phyloP scores from a whole-genome alignment of 2,888 invertebrate species.

The Tineola bisselliella region DNA sequence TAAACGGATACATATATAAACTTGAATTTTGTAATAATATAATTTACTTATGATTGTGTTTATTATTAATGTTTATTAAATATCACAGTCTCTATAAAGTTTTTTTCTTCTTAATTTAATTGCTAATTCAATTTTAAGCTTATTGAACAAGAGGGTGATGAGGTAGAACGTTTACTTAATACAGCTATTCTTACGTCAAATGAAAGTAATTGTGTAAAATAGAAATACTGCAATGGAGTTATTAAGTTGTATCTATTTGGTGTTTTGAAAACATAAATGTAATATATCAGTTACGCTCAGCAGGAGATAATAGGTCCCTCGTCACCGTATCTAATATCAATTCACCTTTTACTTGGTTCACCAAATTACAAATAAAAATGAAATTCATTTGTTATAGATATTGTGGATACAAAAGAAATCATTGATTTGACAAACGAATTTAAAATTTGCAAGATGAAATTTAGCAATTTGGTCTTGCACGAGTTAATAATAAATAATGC shows the following conservation, averaged over 20 bases:
- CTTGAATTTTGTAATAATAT: no score
- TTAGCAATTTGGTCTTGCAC: slow-evolving; percentile 52
- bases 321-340: slow-evolving; percentile 8
- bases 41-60: no score
- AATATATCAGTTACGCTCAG: slow-evolving; percentile 1
- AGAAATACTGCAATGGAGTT: not conserved
- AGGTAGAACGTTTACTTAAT: not conserved
- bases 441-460: slow-evolving; percentile 32
- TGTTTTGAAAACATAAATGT: not conserved
- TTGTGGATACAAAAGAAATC: slow-evolving; percentile 20
- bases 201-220: not conserved
- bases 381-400: slow-evolving; percentile 5
- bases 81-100: not conserved
- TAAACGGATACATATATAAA: no score
- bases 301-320: not conserved
- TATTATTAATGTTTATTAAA: no score
- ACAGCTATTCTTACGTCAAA: not conserved
- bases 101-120: not conserved
- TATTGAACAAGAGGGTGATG: not conserved
- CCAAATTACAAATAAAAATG: not conserved
- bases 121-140: not conserved
- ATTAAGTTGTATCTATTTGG: not conserved
- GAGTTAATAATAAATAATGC: slow-evolving; percentile 22
- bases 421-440: slow-evolving; percentile 38
- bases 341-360: slow-evolving; percentile 6